phyloP scores from a whole-genome alignment of 2,113 vertebrate genomes.

The Oenanthe melanoleuca region DNA sequence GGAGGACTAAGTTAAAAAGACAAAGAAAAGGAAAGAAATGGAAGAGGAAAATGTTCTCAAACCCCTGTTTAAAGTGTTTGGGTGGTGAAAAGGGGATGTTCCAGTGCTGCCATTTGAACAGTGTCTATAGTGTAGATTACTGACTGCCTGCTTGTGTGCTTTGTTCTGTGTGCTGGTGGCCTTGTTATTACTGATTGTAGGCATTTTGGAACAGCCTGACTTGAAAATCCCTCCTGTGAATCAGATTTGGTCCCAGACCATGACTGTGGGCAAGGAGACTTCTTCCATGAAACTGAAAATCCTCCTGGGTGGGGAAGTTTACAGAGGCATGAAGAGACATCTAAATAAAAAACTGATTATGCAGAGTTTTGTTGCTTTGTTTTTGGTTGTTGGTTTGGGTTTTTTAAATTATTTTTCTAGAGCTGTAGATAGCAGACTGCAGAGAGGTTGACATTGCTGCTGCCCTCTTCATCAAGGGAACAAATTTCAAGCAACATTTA shows the following conservation, averaged over 20 bases:
- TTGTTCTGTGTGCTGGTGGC: not conserved
- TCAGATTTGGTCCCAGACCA: not conserved
- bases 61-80: not conserved
- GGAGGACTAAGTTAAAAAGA: not conserved
- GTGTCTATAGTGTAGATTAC: not conserved
- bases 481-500: not conserved
- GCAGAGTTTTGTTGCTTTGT: not conserved
- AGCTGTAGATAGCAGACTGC: not conserved
- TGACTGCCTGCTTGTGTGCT: not conserved
- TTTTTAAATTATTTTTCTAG: not conserved
- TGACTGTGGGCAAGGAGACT: not conserved
- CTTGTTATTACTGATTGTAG: not conserved
- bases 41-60: not conserved
- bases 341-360: not conserved
- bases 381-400: no score
- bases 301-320: not conserved
- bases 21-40: not conserved
- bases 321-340: rapidly evolving
- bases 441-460: not conserved
- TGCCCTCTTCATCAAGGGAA: not conserved
- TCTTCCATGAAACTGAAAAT: not conserved
- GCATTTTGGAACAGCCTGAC: not conserved
- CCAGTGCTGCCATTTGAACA: not conserved
- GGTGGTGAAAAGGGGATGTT: not conserved
- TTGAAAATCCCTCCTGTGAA: not conserved